Conservation (phyloP, 2,888 invertebrate genomes). For the Philaethria dido region DNA sequence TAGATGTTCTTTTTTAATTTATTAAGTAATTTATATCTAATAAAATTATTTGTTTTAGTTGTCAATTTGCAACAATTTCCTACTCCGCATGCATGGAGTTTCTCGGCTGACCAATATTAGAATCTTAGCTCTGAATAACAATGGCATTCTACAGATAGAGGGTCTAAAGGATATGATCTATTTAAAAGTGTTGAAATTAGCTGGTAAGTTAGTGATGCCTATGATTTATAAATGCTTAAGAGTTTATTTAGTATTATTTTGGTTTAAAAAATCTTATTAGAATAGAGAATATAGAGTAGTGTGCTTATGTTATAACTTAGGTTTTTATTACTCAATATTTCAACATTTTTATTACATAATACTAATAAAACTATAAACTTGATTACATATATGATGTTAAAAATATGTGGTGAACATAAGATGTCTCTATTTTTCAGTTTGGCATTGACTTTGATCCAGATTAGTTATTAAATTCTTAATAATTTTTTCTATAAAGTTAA, state of each 20-base stretch:
- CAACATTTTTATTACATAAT: too few species aligned
- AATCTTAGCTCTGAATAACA: conserved; percentile 92
- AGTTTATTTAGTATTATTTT: background rate
- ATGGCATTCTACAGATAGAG: conserved; percentile 94
- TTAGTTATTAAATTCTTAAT: too few species aligned
- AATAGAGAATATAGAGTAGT: too few species aligned
- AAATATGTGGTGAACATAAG: too few species aligned
- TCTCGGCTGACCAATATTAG: conserved; percentile 91
- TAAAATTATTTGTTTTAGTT: conserved; percentile 83
- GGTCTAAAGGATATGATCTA: conserved; percentile 93
- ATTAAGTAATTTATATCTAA: conserved; percentile 3
- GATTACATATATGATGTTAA: too few species aligned
- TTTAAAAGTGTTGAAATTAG: conserved; percentile 91
- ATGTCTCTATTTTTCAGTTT: too few species aligned
- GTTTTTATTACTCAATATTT: too few species aligned
- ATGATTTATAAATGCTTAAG: background rate
- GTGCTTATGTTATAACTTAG: background rate
- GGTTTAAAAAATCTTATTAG: background rate
- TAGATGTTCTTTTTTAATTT: background rate
- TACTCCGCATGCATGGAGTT: conserved; percentile 94
- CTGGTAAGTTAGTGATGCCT: conserved; percentile 63
- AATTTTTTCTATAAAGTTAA: too few species aligned
- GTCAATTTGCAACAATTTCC: conserved; percentile 92
- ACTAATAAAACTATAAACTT: too few species aligned
- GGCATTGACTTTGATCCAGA: too few species aligned